Evolutionary conservation across 2,888 invertebrate genomes (phyloP).

Genomic region (Eutolmus rufibarbis): DNA sequence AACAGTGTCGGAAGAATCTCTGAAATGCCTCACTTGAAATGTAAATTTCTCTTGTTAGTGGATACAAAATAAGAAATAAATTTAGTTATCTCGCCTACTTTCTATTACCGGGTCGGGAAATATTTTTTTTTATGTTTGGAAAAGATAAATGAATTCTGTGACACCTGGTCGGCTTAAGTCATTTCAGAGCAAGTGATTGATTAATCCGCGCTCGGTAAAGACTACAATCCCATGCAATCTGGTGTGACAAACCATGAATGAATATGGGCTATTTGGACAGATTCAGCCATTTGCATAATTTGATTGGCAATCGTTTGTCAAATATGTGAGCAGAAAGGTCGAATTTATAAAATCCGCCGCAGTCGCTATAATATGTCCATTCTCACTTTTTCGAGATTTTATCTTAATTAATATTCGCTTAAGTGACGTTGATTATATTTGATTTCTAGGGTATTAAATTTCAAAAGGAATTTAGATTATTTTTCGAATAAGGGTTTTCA

Average conservation of each 20-base stretch:
- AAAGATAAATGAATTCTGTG: conserved; percentile 23
- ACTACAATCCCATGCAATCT: neutral
- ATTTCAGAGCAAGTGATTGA: conserved; percentile 6
- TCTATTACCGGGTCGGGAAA: neutral
- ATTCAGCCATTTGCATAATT: conserved; percentile 31
- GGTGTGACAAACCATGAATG: conserved; percentile 24
- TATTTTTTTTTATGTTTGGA: neutral
- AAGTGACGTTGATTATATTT: conserved; percentile 20
- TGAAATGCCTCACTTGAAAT: neutral
- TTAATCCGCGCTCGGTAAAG: neutral
- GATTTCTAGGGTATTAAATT: neutral
- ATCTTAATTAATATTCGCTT: neutral
- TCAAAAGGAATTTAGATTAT: conserved; percentile 2
- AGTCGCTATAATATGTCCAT: neutral
- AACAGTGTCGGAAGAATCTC: neutral
- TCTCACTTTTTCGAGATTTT: neutral
- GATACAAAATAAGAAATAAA: neutral
- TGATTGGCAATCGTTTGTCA: conserved; percentile 12
- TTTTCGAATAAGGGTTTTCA: neutral
- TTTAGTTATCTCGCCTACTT: neutral
- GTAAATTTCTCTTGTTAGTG: conserved; percentile 2
- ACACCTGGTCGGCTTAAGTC: conserved; percentile 8
- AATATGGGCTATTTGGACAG: conserved; percentile 25
- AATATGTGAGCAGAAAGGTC: conserved; percentile 8
- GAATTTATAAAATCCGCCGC: neutral